These are phyloP conservation scores for Babylonia areolata DNA, from an alignment of 1,140 invertebrate genomes.

Conservation along the genomic window DNA sequence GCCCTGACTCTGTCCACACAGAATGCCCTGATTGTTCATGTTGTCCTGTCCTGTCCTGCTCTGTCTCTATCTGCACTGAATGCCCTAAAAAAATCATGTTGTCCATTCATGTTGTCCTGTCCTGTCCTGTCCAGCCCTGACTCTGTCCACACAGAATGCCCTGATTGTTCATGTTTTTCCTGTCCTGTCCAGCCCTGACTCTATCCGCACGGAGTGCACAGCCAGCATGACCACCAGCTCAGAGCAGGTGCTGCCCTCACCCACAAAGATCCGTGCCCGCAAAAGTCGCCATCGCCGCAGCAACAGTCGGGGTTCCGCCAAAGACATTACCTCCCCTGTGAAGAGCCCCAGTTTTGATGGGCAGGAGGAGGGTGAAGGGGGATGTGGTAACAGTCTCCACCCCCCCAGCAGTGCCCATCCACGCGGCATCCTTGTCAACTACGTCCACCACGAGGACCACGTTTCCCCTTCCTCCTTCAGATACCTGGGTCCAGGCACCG, in stretches of 20 bases:
- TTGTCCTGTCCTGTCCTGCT: too few species aligned
- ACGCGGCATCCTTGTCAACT: slow-evolving; percentile 3
- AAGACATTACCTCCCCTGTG: slow-evolving; percentile 58
- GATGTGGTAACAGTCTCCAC: not conserved
- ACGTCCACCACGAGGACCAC: slow-evolving; percentile 50
- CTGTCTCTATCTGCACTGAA: too few species aligned
- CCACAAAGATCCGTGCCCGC: slow-evolving; percentile 67
- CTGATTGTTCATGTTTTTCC: too few species aligned
- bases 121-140: too few species aligned
- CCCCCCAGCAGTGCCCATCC: not conserved
- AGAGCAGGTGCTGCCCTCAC: slow-evolving; percentile 68
- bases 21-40: too few species aligned
- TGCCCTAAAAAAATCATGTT: too few species aligned
- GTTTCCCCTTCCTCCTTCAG: slow-evolving; percentile 55
- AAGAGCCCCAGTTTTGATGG: slow-evolving; percentile 60
- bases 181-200: slow-evolving; percentile 52
- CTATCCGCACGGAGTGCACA: slow-evolving; percentile 50
- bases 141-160: too few species aligned
- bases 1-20: too few species aligned
- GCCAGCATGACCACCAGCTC: slow-evolving; percentile 66
- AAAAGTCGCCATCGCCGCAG: slow-evolving; percentile 70
- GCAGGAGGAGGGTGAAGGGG: slow-evolving; percentile 44
- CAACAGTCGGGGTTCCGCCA: slow-evolving; percentile 70
- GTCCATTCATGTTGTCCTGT: too few species aligned
- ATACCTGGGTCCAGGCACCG: slow-evolving; percentile 68